Base-by-base conservation (phyloP, 2,113 vertebrate genomes). In the Spea bombifrons region DNA sequence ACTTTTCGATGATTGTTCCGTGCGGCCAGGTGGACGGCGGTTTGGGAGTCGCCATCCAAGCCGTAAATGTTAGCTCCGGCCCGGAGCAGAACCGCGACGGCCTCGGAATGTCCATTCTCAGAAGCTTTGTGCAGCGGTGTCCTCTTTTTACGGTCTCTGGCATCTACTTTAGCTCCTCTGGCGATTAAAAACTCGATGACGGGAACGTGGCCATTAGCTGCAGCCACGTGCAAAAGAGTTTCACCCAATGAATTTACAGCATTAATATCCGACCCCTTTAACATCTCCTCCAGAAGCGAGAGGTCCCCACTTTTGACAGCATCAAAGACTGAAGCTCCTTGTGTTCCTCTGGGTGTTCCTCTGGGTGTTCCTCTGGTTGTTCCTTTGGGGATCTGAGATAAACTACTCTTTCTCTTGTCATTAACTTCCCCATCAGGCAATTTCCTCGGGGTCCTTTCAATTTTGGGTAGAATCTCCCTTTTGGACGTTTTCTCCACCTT, bases 41-140 rank as follows among this genome's bases (percentile, higher is more conserved):
- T 90, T 76, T 87, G 90, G 52, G 83, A 83, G 49, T 86, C 84
- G 0, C 0, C 48, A 82, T 94, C 89, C 73, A 83, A 52, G 66
- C 76, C 45, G 59, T 92, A 88, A 12, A 90, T 84, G 52, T 67
- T 82, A n/a, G 90, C 86, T 9, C 88, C 90, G 0, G 81, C 69
- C 50, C 0, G 82, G 46, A 90, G 73, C 16, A 95, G 87, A 3
- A 15, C 73, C 77, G 73, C 73, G 2, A 82, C 85, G 43, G 84
- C 84, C 0, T 83, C 76, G 2, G 61, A 15, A 0, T 90, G 88
- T 30, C 91, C 91, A 50, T 83, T 88, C 79, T 85, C 87, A 66
- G 91, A 88, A 53, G 93, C 92, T 43, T 83, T 86, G 82, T 95
- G 93, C 70, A 94, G 86, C 17, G 92, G 84, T 57, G 89, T 92